Conservation (phyloP, 2,113 vertebrate species). For the Oryzias curvinotus region DNA sequence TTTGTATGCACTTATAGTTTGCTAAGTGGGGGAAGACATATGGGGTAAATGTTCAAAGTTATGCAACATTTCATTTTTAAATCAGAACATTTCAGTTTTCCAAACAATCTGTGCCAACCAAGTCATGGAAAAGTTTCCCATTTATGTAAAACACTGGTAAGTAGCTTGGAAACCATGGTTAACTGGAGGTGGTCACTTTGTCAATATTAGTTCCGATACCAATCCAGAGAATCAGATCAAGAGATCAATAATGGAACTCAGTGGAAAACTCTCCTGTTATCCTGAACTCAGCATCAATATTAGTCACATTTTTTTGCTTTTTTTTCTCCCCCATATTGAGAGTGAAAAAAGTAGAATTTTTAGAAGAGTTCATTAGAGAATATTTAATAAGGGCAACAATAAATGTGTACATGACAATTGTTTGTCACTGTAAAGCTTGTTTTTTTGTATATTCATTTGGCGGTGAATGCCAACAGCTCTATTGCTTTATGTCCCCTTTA, state of each 20-base stretch:
- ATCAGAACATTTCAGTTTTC: too few relatives aligned
- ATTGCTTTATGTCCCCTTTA: slow-evolving; percentile 69
- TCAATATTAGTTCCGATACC: slow-evolving; percentile 28
- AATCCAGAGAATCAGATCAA: slow-evolving; percentile 25
- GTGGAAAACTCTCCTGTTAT: slow-evolving; percentile 8
- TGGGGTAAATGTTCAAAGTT: not conserved
- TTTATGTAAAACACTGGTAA: not conserved
- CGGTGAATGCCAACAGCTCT: slow-evolving; percentile 53
- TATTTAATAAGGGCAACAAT: not conserved
- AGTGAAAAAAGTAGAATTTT: not conserved
- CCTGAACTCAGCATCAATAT: slow-evolving; percentile 8
- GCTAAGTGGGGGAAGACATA: too few relatives aligned
- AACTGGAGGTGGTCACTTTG: slow-evolving; percentile 10
- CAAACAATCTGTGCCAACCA: too few relatives aligned
- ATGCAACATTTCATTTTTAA: not conserved
- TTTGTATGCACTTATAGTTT: too few relatives aligned
- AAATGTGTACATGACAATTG: not conserved
- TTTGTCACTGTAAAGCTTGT: slow-evolving; percentile 2
- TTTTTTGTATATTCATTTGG: slow-evolving; percentile 51
- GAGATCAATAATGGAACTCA: slow-evolving; percentile 30
- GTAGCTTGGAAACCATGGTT: not conserved
- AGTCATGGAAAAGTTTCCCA: too few relatives aligned
- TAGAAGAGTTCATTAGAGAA: not conserved
- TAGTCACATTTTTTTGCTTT: not conserved
- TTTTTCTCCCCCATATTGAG: not conserved